Evolutionary conservation across 92 coral and sea anemone genomes (phyloP).

Genomic region (Zoanthus solanderi): DNA sequence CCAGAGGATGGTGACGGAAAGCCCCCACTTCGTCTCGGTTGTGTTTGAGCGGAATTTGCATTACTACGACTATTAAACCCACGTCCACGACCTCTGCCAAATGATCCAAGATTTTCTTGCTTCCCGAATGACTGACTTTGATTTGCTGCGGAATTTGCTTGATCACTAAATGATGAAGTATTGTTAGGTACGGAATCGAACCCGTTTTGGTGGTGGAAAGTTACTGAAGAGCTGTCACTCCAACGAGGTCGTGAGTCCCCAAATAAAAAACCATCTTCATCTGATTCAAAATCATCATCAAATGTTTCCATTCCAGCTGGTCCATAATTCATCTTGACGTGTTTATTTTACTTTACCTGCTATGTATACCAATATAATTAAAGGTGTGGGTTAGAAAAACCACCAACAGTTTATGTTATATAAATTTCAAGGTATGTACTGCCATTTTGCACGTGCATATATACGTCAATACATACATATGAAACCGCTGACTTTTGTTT

Average conservation of each 20-base stretch:
- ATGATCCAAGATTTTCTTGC: background rate
- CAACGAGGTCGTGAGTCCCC: conserved; percentile 31
- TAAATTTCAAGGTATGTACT: background rate
- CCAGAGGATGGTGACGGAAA: conserved; percentile 14
- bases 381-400: background rate
- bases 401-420: background rate
- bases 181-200: background rate
- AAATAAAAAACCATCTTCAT: conserved; percentile 77
- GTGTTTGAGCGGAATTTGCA: background rate
- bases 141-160: conserved; percentile 5
- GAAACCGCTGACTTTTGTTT: conserved; percentile 19
- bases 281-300: conserved; percentile 67
- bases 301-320: conserved; percentile 90
- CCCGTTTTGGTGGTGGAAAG: background rate
- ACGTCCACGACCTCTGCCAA: conserved; percentile 39
- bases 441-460: background rate
- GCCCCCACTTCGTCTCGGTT: conserved; percentile 20
- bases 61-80: background rate
- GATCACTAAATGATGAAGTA: background rate
- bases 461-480: too few species aligned
- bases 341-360: background rate
- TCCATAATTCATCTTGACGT: conserved; percentile 70
- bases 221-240: background rate
- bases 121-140: conserved; percentile 4
- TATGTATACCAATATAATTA: background rate